These are phyloP conservation scores for Vombatus ursinus DNA, from an alignment of 2,113 vertebrate species.

Conservation along the genomic window DNA sequence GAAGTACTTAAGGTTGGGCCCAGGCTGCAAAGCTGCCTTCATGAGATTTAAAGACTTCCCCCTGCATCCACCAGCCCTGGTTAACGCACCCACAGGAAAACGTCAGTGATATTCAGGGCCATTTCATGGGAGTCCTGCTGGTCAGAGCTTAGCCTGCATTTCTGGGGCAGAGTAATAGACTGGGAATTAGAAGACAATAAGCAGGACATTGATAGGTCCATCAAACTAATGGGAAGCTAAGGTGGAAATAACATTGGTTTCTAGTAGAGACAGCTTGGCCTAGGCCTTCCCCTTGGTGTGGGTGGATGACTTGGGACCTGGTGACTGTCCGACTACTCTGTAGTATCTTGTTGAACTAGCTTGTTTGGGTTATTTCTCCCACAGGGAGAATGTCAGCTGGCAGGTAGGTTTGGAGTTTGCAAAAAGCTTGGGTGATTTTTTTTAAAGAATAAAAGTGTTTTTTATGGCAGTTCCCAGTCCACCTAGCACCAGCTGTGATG, in stretches of 20 bases:
- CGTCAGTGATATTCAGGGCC: not conserved
- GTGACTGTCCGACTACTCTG: not conserved
- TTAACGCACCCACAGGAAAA: not conserved
- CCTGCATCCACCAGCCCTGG: not conserved
- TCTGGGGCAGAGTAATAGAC: not conserved
- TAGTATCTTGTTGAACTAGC: not conserved
- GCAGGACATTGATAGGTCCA: not conserved
- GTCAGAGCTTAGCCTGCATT: not conserved
- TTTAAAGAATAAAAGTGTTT: conserved; percentile 64
- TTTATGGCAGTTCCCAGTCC: conserved; percentile 74
- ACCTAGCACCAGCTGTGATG: conserved; percentile 78
- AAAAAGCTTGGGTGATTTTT: conserved; percentile 69
- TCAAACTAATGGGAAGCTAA: not conserved
- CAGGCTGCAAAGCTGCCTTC: not conserved
- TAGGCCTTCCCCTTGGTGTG: not conserved
- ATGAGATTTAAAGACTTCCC: not conserved
- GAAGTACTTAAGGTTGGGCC: not conserved
- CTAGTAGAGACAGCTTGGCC: not conserved
- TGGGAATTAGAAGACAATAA: not conserved
- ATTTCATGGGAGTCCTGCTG: not conserved
- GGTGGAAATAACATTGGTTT: not conserved
- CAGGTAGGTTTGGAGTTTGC: conserved; percentile 24
- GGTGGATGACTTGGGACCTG: not conserved
- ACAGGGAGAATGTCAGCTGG: not conserved
- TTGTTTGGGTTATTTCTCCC: not conserved